Evolutionary conservation across 2,888 invertebrate species (phyloP), one percentile per base, ranked within the genome.

Genomic region (Rhagophthalmus giganteus): DNA sequence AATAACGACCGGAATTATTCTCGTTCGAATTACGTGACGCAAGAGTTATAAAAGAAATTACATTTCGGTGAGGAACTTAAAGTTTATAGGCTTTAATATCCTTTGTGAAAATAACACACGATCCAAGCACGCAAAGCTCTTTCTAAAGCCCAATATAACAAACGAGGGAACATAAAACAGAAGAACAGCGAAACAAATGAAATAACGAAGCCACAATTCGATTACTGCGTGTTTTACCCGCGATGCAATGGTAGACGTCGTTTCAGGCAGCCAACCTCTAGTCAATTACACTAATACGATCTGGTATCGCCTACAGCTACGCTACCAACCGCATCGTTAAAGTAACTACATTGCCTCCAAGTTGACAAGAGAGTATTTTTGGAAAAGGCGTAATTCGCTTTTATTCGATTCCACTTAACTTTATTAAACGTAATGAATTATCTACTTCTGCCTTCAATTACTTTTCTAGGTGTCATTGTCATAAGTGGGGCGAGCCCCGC

Each of bases 221-320:
- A 72, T 72, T 72, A 70, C 63, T 55, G 61, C 59, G 60, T 69
- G 68, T 68, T 67, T 67, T 67, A 66, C 62, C 62, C 61, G 63
- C 58, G 49, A 79, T 79, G 79, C 79, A 77, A 78, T 75, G 71
- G 76, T 77, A 79, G 79, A 79, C 78, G 78, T 70, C 72, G 72
- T 74, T 76, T 74, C 78, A 75, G 77, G 76, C 75, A 74, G 70
- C 62, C 72, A 69, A 71, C 63, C 67, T 67, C 60, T 66, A 70
- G 68, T 69, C 70, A 71, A 71, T 72, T 71, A 71, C 70, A 66
- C 68, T 72, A 71, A 71, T 68, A 68, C 68, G 67, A 66, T 65
- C 64, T 63, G 62, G 65, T 67, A 61, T 66, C 64, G 64, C 63
- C 62, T 62, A 48, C 53, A 47, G 53, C 46, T 47, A 41, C 31